Evolutionary conservation across 2,888 invertebrate species (phyloP), one percentile per base, ranked within the genome.

Genomic region (Acrocyrtus sp.): DNA sequence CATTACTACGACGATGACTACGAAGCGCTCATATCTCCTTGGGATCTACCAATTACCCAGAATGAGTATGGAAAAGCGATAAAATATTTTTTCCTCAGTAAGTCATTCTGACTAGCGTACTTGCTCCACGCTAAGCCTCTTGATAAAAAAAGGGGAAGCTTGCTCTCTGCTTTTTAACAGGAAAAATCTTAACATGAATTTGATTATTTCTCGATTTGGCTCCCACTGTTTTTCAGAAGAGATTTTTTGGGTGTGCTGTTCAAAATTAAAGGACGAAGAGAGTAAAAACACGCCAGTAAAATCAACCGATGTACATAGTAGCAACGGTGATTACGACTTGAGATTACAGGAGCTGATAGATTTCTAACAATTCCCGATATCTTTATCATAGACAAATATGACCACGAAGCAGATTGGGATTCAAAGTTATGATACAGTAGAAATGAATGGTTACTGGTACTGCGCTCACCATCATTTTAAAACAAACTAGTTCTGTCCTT

Each of bases 141-240:
- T 15, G 53, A 65, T 39, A 54, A 45, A 34, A 26, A 47, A 45
- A 26, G 19, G 51, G n/a, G n/a, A n/a, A n/a, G n/a, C n/a, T n/a
- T n/a, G 5, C 8, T 51, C 15, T 19, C 22, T 48, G 26, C 43
- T 26, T 24, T 21, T 41, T 26, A 60, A 61, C 10, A 51, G 41
- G 41, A 60, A 48, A 34, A 19, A 29, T 50, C 50, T 54, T 65
- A 65, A 65, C 63, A 45, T 65, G 63, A 65, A 47, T 65, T 54
- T 65, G 53, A 65, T 65, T 65, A 63, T 53, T 48, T 61, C 54
- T 54, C 54, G 63, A 65, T 65, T 65, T 54, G 61, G 51, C 54
- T 53, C 62, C 48, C 39, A 24, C 51, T 39, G 15, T 29, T 21
- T 48, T 34, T 12, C 4, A 12, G 54, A 29, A 54, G 45, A 41